phyloP scores from a whole-genome alignment of 2,113 vertebrate genomes.

The Gnathonemus echidnorhynchus region DNA sequence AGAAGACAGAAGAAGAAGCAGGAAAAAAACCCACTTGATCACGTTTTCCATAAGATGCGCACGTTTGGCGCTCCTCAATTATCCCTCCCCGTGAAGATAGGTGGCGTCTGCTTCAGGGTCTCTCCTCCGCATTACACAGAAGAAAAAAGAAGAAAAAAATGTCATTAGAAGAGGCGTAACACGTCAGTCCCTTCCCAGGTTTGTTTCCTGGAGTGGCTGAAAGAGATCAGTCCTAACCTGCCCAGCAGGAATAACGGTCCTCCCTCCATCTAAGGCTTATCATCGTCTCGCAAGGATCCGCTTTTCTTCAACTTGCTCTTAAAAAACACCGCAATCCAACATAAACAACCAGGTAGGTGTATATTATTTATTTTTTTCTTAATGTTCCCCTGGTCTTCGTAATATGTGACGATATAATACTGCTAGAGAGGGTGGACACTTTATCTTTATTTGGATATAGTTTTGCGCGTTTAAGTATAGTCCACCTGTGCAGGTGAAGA shows the following conservation, averaged over 20 bases:
- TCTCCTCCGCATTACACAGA: slow-evolving; percentile 84
- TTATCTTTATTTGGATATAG: background rate
- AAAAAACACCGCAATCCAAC: slow-evolving; percentile 69
- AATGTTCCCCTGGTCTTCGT: background rate
- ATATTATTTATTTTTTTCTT: slow-evolving; percentile 21
- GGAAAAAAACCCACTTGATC: slow-evolving; percentile 72
- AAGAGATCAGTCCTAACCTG: slow-evolving; percentile 99
- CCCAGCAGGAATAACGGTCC: slow-evolving; percentile 98
- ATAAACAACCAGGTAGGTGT: slow-evolving; percentile 71
- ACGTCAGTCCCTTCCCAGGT: slow-evolving; percentile 99
- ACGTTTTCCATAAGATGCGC: slow-evolving; percentile 97
- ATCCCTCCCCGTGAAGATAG: slow-evolving; percentile 99
- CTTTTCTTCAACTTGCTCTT: slow-evolving; percentile 68
- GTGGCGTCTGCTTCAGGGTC: slow-evolving; percentile 98
- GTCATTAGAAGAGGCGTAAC: slow-evolving; percentile 99
- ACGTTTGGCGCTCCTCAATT: slow-evolving; percentile 97
- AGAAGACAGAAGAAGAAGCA: slow-evolving; percentile 52
- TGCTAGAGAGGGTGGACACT: slow-evolving; percentile 1
- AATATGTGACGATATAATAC: background rate
- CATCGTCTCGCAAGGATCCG: slow-evolving; percentile 85
- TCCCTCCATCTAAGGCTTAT: slow-evolving; percentile 88
- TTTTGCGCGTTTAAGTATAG: slow-evolving; percentile 36
- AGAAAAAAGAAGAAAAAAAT: slow-evolving; percentile 98
- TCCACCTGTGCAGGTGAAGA: slow-evolving; percentile 81
- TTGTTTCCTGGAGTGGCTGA: slow-evolving; percentile 99